Evolutionary conservation across 2,888 invertebrate species (phyloP), one percentile per base, ranked within the genome.

Genomic region (Miltochrista miniata): DNA sequence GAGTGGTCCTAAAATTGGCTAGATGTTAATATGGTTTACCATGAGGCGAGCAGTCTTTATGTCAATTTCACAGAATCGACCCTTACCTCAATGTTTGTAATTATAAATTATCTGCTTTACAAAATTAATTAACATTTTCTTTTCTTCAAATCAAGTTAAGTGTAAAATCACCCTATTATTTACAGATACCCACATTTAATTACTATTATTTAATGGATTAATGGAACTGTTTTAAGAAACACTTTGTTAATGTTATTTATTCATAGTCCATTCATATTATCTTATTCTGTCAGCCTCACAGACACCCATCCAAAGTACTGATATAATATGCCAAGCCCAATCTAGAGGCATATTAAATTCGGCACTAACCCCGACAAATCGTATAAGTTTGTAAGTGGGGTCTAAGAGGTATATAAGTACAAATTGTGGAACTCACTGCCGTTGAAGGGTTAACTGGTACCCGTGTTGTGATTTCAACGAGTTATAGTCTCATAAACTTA

Each of bases 351-450:
- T 53, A 79, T 84, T 85, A 86, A 85, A 83, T 79, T 79, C 72
- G 69, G 78, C 77, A 83, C 81, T 85, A 83, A 78, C 70, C 61
- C 71, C 73, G 74, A 70, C 68, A 82, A 84, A 86, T 85, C 80
- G 83, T 61, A 59, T 68, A 81, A 83, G 76, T 83, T 81, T 68
- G 63, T 69, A 74, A 79, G 77, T 76, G 68, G 76, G 79, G 76
- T 78, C 72, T 66, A 68, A 70, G 73, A 69, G 75, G 67, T 68
- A 70, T 74, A 74, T 71, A 70, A 61, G 63, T 60, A 61, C 72
- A 54, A 68, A 66, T 61, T 68, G 59, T 59, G 76, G 70, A 69
- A 64, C 74, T 54, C 55, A 68, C 66, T 61, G 59, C 51, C 68
- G 64, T 64, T 59, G 65, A 56, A 76, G 81, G 76, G 77, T 77